Evolutionary conservation across 1,140 invertebrate species (phyloP).

Genomic region (Pollicipes pollicipes): DNA sequence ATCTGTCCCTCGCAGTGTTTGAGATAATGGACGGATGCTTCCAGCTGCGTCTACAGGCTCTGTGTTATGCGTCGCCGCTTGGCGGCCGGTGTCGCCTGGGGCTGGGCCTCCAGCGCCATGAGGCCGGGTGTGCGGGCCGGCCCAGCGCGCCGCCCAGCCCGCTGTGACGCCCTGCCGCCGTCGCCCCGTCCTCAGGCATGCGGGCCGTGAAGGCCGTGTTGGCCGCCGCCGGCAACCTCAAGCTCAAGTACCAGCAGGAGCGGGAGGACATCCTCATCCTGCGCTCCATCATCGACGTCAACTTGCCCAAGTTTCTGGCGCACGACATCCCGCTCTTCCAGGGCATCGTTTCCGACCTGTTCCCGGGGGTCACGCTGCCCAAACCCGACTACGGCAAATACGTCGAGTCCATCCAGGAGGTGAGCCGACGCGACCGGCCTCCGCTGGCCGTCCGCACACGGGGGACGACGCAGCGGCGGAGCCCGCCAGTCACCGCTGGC

Average conservation of each 20-base stretch:
- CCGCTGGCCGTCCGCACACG: no score
- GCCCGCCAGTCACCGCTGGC: no score
- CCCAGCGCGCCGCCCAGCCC: no score
- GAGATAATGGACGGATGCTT: no score
- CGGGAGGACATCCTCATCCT: conserved; percentile 49
- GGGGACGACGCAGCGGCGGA: no score
- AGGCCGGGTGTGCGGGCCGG: no score
- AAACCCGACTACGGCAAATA: neutral
- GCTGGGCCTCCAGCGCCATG: no score
- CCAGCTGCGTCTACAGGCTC: no score
- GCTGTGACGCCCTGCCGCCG: no score
- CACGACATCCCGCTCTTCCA: conserved; percentile 71
- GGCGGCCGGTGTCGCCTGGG: no score
- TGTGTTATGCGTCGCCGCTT: no score
- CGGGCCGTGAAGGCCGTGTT: conserved; percentile 54
- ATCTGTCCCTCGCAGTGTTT: no score
- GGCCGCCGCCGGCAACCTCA: conserved; percentile 65
- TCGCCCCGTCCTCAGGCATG: conserved; percentile 14
- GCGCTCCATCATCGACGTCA: conserved; percentile 60
- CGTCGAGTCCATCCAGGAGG: neutral
- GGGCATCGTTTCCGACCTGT: conserved; percentile 79
- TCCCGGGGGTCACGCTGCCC: conserved; percentile 34
- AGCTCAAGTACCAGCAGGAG: conserved; percentile 57
- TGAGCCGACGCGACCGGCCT: neutral
- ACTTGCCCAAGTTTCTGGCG: conserved; percentile 62